A percentile compares a stretch with the other conserved stretches of the same genome.
Evolutionary conservation across 2,797 vertebrate genomes (phyloP).

Genomic region (Aphelocoma californica): DNA sequence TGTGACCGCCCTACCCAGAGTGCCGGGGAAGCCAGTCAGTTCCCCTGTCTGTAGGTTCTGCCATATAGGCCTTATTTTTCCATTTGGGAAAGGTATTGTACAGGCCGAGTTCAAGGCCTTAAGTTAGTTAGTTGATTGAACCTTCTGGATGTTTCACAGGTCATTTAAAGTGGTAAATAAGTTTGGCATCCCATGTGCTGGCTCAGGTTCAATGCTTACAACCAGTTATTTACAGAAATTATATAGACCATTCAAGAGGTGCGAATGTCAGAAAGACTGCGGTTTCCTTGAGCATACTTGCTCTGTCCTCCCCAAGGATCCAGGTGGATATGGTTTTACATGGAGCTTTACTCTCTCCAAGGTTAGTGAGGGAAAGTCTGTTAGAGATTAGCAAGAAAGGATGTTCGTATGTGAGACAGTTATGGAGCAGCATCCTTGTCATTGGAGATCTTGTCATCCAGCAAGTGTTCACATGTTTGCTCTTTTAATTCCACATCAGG

Average conservation of each 20-base stretch:
- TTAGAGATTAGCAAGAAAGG: neutral
- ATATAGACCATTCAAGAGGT: fast-evolving
- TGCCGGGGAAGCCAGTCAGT: fast-evolving
- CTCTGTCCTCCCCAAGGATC: neutral
- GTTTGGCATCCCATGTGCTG: fast-evolving
- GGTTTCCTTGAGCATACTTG: fast-evolving
- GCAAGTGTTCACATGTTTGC: neutral
- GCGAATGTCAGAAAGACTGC: too few species aligned
- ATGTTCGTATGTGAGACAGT: neutral
- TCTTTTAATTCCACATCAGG: neutral
- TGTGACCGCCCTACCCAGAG: fast-evolving
- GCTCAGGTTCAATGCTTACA: fast-evolving
- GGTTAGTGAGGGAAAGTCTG: neutral
- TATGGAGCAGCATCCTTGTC: neutral
- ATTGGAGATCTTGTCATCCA: neutral
- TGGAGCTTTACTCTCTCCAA: neutral
- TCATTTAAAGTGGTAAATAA: neutral
- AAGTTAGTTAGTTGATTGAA: neutral
- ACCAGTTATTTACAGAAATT: neutral
- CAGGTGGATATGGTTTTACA: neutral
- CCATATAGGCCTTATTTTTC: neutral
- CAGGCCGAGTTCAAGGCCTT: neutral
- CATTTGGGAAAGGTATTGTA: too few species aligned
- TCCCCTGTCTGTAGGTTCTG: neutral
- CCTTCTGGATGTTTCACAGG: neutral